These are phyloP conservation scores for Dromius quadrimaculatus DNA, from an alignment of 2,888 invertebrate genomes.

Conservation along the genomic window DNA sequence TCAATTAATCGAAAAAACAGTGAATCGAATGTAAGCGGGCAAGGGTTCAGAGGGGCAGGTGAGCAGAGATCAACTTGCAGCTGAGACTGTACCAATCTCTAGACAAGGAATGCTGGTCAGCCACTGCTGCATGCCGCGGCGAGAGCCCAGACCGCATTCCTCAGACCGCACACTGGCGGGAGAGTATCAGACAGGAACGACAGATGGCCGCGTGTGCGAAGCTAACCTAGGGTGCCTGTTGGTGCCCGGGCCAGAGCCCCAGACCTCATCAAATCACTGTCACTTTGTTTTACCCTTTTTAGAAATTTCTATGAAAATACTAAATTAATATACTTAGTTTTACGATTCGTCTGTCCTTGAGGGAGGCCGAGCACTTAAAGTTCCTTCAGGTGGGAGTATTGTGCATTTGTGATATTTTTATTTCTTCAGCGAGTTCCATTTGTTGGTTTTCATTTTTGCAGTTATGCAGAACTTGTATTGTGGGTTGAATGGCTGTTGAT, in stretches of 20 bases:
- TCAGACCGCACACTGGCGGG: constrained; percentile 55
- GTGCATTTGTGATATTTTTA: too few species aligned
- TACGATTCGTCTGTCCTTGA: too few species aligned
- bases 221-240: constrained; percentile 14
- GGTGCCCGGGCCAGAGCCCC: constrained; percentile 13
- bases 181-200: constrained; percentile 23
- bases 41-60: neutral
- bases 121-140: constrained; percentile 52
- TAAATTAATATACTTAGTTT: too few species aligned
- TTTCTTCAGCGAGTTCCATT: too few species aligned
- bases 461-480: too few species aligned
- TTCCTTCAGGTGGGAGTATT: too few species aligned
- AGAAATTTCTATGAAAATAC: too few species aligned
- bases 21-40: constrained; percentile 10
- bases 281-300: constrained; percentile 2
- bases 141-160: constrained; percentile 62
- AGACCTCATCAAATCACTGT: constrained; percentile 10
- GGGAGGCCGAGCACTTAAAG: too few species aligned
- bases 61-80: constrained; percentile 12
- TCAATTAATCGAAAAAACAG: constrained; percentile 49
- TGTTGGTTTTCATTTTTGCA: too few species aligned
- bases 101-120: constrained; percentile 49
- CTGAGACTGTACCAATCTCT: constrained; percentile 51
- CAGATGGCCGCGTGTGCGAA: constrained; percentile 35
- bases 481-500: too few species aligned